Base-by-base conservation (phyloP, 2,113 vertebrate genomes). In the Bolborhynchus lineola region DNA sequence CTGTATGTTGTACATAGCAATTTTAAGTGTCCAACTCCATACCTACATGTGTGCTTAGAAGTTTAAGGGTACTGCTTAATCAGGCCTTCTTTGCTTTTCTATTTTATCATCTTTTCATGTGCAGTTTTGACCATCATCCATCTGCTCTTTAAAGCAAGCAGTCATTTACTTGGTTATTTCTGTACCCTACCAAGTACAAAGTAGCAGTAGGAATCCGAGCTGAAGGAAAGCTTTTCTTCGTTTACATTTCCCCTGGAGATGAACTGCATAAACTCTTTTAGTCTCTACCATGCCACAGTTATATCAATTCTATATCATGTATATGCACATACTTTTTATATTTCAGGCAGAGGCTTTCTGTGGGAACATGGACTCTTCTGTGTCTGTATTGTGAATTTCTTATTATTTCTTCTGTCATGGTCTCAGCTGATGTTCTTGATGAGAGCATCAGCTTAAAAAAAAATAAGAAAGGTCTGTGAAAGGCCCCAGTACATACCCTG, bases 111-210 rank as follows among this genome's bases (percentile, higher is more conserved):
- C n/a, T 78, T 86, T 44, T 59, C 16, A 28, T 2, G 1, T 18
- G 85, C 62, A 63, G 15, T 77, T 95, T 68, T 84, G 64, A 59
- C n/a, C 77, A 67, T n/a, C 46, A 67, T 57, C 55, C 63, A 50
- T 24, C 47, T 88, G 57, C 28, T 71, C 33, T 86, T 88, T 76
- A 85, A 87, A 71, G 17, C 57, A 69, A 67, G 16, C 3, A 71
- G 7, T 59, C 49, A 67, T 88, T 88, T 83, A 9, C 53, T 81
- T 84, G 16, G 18, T 44, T 91, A 62, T 83, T 95, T 88, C 47
- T 85, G 52, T n/a, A 55, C 28, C 28, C 47, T 57, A n/a, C 3
- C 10, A 59, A 95, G 24, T 44, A 47, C 3, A 14, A 81, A 78
- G 18, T 26, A 92, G 19, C 18, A 83, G 62, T 13, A 24, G 33